Evolutionary conservation across 2,888 invertebrate genomes (phyloP).

Genomic region (Spialia ferax): DNA sequence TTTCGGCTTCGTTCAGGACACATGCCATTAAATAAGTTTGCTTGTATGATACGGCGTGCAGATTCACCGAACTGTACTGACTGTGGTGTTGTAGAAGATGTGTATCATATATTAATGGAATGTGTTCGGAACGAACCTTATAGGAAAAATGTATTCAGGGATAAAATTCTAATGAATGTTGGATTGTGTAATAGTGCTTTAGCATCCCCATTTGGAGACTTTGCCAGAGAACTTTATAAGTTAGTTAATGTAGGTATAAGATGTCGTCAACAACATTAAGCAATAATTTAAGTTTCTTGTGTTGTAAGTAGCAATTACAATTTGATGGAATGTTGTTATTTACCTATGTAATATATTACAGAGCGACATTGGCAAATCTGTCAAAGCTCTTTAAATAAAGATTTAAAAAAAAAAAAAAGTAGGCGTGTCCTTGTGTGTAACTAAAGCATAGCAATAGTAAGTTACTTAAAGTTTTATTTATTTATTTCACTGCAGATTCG

Average conservation of each 20-base stretch:
- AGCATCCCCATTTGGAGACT: not conserved
- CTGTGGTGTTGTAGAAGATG: not conserved
- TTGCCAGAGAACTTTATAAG: not conserved
- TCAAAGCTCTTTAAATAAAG: no score
- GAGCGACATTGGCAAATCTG: no score
- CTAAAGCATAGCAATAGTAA: no score
- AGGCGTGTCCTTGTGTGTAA: no score
- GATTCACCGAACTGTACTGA: not conserved
- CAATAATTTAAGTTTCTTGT: not conserved
- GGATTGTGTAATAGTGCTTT: not conserved
- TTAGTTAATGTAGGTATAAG: not conserved
- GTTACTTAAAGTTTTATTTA: no score
- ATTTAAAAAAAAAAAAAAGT: no score
- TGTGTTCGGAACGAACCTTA: not conserved
- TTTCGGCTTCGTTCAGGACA: conserved; percentile 9
- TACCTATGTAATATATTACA: no score
- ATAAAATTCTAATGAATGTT: not conserved
- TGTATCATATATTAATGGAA: not conserved
- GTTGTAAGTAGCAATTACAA: no score
- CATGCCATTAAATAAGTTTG: not conserved
- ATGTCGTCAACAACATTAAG: not conserved
- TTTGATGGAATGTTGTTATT: no score
- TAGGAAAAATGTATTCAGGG: not conserved
- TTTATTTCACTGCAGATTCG: no score
- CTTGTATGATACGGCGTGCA: not conserved